phyloP scores from a whole-genome alignment of 2,888 invertebrate species.

The Platycheirus albimanus region DNA sequence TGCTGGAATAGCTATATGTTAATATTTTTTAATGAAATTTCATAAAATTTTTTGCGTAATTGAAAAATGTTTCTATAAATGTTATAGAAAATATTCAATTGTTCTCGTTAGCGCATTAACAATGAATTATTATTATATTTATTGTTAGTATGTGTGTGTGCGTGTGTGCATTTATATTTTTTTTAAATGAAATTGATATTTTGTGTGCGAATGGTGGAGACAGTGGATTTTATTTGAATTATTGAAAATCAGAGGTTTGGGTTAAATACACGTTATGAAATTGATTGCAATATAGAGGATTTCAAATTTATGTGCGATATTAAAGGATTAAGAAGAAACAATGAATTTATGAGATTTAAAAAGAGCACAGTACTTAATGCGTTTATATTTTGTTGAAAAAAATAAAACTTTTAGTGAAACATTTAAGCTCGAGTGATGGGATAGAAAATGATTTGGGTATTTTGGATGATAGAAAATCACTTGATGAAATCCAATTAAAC shows the following conservation, averaged over 20 bases:
- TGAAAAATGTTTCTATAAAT: slow-evolving; percentile 23
- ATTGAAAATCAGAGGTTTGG: slow-evolving; percentile 2
- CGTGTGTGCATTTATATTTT: not conserved
- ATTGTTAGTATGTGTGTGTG: too few species aligned
- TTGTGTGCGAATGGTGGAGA: slow-evolving; percentile 48
- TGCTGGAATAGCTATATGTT: slow-evolving; percentile 16
- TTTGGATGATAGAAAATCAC: too few species aligned
- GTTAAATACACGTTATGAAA: slow-evolving; percentile 22
- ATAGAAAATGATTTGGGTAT: too few species aligned
- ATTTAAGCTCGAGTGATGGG: too few species aligned
- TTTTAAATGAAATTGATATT: slow-evolving; percentile 55
- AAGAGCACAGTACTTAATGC: slow-evolving; percentile 9
- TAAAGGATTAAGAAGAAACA: not conserved
- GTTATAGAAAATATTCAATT: slow-evolving; percentile 35
- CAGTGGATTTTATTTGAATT: slow-evolving; percentile 48
- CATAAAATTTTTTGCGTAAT: slow-evolving; percentile 50
- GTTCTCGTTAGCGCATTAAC: slow-evolving; percentile 60
- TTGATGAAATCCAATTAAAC: too few species aligned
- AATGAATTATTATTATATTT: slow-evolving; percentile 54
- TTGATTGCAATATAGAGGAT: slow-evolving; percentile 19
- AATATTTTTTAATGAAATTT: slow-evolving; percentile 42
- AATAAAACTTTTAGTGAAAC: too few species aligned
- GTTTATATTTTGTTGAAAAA: too few species aligned
- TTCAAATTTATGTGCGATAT: slow-evolving; percentile 3
- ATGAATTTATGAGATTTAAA: slow-evolving; percentile 8